Evolutionary conservation across 1,140 invertebrate genomes (phyloP).

Genomic region (Coenobita brevimanus): DNA sequence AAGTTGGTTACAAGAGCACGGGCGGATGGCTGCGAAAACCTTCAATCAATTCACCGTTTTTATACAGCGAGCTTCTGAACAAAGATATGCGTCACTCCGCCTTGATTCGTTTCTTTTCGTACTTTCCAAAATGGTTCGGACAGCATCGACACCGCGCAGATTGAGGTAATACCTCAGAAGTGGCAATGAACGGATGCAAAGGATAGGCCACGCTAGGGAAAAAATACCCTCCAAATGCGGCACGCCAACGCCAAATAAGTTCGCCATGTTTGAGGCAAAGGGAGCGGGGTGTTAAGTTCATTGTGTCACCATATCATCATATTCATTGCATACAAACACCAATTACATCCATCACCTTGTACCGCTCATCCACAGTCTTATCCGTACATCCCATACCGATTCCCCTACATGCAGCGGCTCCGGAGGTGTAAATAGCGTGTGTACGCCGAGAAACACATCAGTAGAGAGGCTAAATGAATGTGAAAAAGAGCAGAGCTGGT

Average conservation of each 20-base stretch:
- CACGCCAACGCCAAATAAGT: neutral
- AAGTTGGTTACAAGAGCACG: neutral
- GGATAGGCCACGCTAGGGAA: neutral
- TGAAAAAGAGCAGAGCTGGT: conserved; percentile 55
- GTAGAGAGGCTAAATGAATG: conserved; percentile 48
- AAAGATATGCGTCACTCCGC: conserved; percentile 43
- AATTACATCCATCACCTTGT: conserved; percentile 16
- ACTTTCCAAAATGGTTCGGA: conserved; percentile 23
- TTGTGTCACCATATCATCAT: conserved; percentile 33
- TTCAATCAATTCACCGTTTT: conserved; percentile 39
- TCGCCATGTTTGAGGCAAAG: conserved; percentile 28
- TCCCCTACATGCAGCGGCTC: neutral
- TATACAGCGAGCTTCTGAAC: conserved; percentile 48
- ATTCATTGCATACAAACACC: conserved; percentile 25
- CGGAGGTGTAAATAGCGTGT: neutral
- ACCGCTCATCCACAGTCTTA: neutral
- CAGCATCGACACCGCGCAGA: neutral
- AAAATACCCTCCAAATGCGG: conserved; percentile 7
- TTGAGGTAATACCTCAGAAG: neutral
- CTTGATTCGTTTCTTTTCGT: conserved; percentile 10
- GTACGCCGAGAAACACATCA: conserved; percentile 11
- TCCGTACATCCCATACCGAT: neutral
- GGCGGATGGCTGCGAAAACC: conserved; percentile 20
- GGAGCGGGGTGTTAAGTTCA: conserved; percentile 28
- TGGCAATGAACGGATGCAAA: neutral